Evolutionary conservation across 2,797 vertebrate species (phyloP), one percentile per base, ranked within the genome.

Genomic region (Thalassophryne amazonica): DNA sequence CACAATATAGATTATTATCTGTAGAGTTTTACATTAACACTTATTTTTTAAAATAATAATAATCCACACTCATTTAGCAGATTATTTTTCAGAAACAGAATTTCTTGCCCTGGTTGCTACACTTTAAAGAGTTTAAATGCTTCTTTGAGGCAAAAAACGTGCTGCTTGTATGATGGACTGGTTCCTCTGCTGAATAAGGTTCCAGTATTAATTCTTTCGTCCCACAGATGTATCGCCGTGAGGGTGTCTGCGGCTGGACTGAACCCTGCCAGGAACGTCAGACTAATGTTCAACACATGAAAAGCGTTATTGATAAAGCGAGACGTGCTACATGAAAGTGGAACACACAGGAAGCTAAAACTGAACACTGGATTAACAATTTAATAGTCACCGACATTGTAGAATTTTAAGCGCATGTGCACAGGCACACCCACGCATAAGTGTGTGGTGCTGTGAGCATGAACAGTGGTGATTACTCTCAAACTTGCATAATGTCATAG

Each of bases 191-290:
- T 53, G 29, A 63, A n/a, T n/a, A 3, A 56, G 33, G 15, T 38
- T 25, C 12, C 12, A 64, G 23, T 52, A 52, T 65, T 51, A 5
- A 54, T 64, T 75, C 71, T 34, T 66, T 52, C 60, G 38, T 38
- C 38, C 42, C 40, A 31, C 69, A 55, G 51, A 60, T 64, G 42
- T 43, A 32, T 41, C 33, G 39, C 58, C 10, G 13, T 35, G 56
- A 57, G 65, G 69, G 69, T 60, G 67, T 56, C 50, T 17, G 19
- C 16, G 13, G 55, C 14, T 54, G 38, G 58, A n/a, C n/a, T n/a
- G n/a, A n/a, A n/a, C n/a, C n/a, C n/a, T n/a, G n/a, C n/a, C n/a
- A n/a, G n/a, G n/a, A n/a, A n/a, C n/a, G n/a, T n/a, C n/a, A n/a
- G n/a, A n/a, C n/a, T n/a, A n/a, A n/a, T n/a, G n/a, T n/a, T n/a